Conservation (phyloP, 2,113 vertebrate species). For the Motacilla tschutschensis region DNA sequence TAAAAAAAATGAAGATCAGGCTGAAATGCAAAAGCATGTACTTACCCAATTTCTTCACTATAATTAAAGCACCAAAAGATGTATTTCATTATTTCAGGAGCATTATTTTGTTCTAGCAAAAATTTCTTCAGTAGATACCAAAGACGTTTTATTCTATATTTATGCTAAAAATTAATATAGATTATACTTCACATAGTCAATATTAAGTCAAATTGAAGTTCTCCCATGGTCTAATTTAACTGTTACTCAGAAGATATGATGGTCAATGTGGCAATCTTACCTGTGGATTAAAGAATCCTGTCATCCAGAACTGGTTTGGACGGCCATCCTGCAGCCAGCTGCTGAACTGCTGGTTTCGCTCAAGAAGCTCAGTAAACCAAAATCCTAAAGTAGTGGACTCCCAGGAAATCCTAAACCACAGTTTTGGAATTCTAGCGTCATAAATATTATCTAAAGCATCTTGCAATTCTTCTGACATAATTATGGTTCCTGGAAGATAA, state of each 20-base stretch:
- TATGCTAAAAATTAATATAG: neutral
- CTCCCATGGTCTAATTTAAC: neutral
- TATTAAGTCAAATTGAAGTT: neutral
- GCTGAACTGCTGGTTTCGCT: slow-evolving; percentile 83
- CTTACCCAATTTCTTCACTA: neutral
- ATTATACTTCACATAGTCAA: neutral
- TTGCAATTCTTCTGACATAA: slow-evolving; percentile 84
- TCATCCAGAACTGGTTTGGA: slow-evolving; percentile 83
- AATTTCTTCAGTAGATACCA: neutral
- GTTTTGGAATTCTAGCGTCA: slow-evolving; percentile 76
- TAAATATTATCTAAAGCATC: slow-evolving; percentile 84
- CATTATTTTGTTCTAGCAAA: neutral
- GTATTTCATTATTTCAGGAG: neutral
- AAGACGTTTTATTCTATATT: neutral
- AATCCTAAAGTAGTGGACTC: slow-evolving; percentile 81
- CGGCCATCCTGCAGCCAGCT: slow-evolving; percentile 73
- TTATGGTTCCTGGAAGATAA: slow-evolving; percentile 76
- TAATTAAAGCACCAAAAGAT: neutral
- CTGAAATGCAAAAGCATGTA: neutral
- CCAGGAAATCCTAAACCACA: slow-evolving; percentile 84
- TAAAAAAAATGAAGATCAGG: neutral
- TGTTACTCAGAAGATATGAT: neutral
- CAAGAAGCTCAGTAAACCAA: slow-evolving; percentile 86
- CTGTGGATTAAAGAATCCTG: slow-evolving; percentile 87
- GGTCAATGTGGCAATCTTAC: slow-evolving; percentile 9